phyloP scores from a whole-genome alignment of 2,888 invertebrate species.

The Sipunculus nudus region DNA sequence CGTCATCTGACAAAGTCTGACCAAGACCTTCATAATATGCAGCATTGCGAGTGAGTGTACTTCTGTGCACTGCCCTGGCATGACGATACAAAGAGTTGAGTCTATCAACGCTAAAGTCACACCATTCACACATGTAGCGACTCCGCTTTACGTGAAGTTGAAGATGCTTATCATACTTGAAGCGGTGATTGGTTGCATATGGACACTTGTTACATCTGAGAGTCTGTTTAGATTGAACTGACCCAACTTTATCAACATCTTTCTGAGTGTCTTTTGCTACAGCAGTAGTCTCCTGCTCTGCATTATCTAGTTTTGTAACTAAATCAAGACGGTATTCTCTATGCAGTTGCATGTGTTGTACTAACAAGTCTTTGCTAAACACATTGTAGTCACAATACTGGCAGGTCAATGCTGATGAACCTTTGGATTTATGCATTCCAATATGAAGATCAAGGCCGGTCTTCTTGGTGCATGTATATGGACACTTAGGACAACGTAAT shows the following conservation, averaged over 20 bases:
- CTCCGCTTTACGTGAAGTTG: slow-evolving; percentile 55
- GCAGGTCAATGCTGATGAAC: too few species aligned
- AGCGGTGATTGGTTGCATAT: slow-evolving; percentile 50
- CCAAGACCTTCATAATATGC: too few species aligned
- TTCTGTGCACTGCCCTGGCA: slow-evolving; percentile 56
- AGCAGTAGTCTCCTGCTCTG: too few species aligned
- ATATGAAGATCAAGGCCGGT: slow-evolving; percentile 3
- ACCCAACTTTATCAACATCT: neutral
- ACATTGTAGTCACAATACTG: slow-evolving; percentile 54
- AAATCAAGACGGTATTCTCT: too few species aligned
- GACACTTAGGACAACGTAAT: slow-evolving; percentile 53
- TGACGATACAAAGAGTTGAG: slow-evolving; percentile 55
- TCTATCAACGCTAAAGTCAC: slow-evolving; percentile 57
- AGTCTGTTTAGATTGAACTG: too few species aligned
- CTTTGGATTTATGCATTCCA: too few species aligned
- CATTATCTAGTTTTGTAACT: neutral
- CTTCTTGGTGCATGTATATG: slow-evolving; percentile 44
- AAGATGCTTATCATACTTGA: slow-evolving; percentile 52
- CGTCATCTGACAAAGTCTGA: too few species aligned
- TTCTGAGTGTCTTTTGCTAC: neutral
- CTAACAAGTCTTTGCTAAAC: slow-evolving; percentile 46
- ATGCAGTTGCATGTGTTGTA: slow-evolving; percentile 54
- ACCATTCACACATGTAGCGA: slow-evolving; percentile 54
- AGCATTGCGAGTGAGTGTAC: too few species aligned
- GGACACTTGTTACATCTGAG: slow-evolving; percentile 57